phyloP scores from a whole-genome alignment of 2,888 invertebrate genomes.

The Drosophila borealis region DNA sequence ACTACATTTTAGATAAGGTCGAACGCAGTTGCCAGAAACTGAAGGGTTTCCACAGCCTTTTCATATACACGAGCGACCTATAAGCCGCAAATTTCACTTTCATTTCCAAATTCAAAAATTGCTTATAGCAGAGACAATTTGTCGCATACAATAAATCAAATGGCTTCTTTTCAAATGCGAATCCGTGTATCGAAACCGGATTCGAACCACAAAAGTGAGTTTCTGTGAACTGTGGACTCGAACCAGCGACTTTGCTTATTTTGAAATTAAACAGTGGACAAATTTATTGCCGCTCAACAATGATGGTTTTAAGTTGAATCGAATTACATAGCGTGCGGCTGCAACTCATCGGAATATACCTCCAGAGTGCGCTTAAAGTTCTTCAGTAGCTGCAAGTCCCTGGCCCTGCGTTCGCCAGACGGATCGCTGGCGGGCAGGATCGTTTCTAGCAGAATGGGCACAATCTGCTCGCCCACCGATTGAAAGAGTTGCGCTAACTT shows the following conservation, averaged over 20 bases:
- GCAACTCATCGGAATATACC: slow-evolving; percentile 40
- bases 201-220: no score
- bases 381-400: slow-evolving; percentile 56
- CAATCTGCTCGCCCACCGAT: slow-evolving; percentile 77
- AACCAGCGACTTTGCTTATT: neutral
- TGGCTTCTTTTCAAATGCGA: no score
- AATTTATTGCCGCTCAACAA: neutral
- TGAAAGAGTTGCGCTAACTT: slow-evolving; percentile 81
- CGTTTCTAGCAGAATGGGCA: slow-evolving; percentile 79
- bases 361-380: slow-evolving; percentile 50
- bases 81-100: neutral
- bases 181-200: no score
- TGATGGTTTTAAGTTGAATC: neutral
- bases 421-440: slow-evolving; percentile 53
- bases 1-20: neutral
- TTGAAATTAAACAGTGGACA: neutral
- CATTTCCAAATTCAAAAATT: no score
- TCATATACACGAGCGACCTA: slow-evolving; percentile 1
- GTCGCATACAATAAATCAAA: no score
- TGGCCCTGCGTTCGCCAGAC: slow-evolving; percentile 55
- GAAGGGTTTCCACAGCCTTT: slow-evolving; percentile 7
- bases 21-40: slow-evolving; percentile 14
- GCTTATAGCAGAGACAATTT: no score
- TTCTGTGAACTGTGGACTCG: neutral
- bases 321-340: slow-evolving; percentile 10